These are phyloP conservation scores for Chelon labrosus DNA, from an alignment of 2,797 vertebrate genomes.

Conservation along the genomic window DNA sequence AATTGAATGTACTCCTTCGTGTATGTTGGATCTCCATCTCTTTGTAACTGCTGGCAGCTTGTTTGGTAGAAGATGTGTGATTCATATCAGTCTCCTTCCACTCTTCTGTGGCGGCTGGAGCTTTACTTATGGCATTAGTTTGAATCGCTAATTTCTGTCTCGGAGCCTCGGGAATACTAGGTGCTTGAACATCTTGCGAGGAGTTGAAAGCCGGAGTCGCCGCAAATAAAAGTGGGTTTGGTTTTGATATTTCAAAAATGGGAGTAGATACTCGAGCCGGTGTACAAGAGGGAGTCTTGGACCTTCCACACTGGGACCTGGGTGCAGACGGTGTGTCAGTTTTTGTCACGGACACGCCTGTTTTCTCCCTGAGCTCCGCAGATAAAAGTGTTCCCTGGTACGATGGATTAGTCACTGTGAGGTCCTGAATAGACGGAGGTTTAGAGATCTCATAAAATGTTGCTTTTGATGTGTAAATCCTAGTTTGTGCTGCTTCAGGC, in stretches of 20 bases:
- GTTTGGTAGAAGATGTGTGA: constrained; percentile 30
- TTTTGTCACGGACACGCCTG: constrained; percentile 33
- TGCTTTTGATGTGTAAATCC: constrained; percentile 81
- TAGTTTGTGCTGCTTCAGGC: constrained; percentile 57
- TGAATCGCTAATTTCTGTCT: constrained; percentile 44
- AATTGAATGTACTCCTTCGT: constrained; percentile 38
- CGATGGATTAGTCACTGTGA: constrained; percentile 46
- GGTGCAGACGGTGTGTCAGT: constrained; percentile 45
- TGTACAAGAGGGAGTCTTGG: constrained; percentile 67
- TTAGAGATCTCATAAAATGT: constrained; percentile 83
- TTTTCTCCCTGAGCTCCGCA: constrained; percentile 49
- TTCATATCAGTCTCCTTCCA: constrained; percentile 32
- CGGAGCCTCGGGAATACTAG: constrained; percentile 31
- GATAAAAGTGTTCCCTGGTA: constrained; percentile 49
- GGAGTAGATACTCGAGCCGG: constrained; percentile 65
- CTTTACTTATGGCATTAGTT: constrained; percentile 19
- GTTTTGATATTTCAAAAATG: constrained; percentile 78
- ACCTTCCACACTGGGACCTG: constrained; percentile 60
- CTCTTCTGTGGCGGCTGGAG: constrained; percentile 31
- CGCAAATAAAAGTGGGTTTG: constrained; percentile 74
- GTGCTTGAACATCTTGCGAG: constrained; percentile 49
- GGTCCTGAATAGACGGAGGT: constrained; percentile 73
- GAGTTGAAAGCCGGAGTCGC: constrained; percentile 64
- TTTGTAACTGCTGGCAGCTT: constrained; percentile 32
- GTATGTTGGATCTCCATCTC: constrained; percentile 50